These are phyloP conservation scores for Drosophila guanche DNA, from an alignment of 1,140 invertebrate genomes.

Conservation along the genomic window DNA sequence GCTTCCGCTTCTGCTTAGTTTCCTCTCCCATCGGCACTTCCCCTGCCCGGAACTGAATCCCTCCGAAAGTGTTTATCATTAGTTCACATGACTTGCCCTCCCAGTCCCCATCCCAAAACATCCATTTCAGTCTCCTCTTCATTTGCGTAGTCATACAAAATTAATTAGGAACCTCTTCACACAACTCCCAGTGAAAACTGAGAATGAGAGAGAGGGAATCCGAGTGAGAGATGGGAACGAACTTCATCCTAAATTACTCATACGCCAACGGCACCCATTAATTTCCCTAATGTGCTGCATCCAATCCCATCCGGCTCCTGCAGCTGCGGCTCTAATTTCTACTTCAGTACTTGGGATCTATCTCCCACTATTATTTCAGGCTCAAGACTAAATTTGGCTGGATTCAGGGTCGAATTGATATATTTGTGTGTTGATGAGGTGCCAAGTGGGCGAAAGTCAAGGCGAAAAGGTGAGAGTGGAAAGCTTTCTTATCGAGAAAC, in stretches of 20 bases:
- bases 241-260: conserved; percentile 22
- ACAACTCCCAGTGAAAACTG: conserved; percentile 34
- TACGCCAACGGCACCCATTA: conserved; percentile 19
- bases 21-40: conserved; percentile 11
- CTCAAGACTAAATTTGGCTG: neutral
- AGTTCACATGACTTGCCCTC: conserved; percentile 52
- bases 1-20: conserved; percentile 38
- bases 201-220: neutral
- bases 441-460: too few relatives aligned
- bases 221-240: neutral
- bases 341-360: neutral
- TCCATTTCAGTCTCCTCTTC: conserved; percentile 8
- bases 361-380: neutral
- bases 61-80: conserved; percentile 49
- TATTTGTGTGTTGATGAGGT: conserved; percentile 5
- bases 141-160: conserved; percentile 53
- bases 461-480: too few relatives aligned
- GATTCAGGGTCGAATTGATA: neutral
- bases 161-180: conserved; percentile 42
- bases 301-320: neutral
- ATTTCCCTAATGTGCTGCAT: conserved; percentile 24
- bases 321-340: neutral
- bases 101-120: conserved; percentile 2
- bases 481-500: too few relatives aligned
- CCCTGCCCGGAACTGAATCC: neutral